Evolutionary conservation across 2,888 invertebrate genomes (phyloP).

Genomic region (Tenthredo notha): DNA sequence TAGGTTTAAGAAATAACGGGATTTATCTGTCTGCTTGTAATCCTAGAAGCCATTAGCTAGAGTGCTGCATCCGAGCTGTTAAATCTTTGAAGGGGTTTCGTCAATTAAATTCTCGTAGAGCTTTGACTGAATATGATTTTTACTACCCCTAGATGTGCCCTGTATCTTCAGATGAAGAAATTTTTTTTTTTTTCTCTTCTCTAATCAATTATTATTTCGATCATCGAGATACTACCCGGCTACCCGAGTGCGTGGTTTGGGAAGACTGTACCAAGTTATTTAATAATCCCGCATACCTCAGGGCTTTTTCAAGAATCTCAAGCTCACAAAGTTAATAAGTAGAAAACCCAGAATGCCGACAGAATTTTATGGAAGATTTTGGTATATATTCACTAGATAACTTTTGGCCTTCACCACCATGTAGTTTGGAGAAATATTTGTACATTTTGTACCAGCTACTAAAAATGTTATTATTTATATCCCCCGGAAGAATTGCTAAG

Average conservation of each 20-base stretch:
- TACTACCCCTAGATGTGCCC: not conserved
- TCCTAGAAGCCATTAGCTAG: constrained; percentile 47
- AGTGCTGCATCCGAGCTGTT: constrained; percentile 35
- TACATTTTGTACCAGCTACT: not conserved
- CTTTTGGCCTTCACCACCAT: not conserved
- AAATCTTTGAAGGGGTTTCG: constrained; percentile 25
- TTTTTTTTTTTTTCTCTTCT: not conserved
- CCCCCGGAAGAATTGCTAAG: not conserved
- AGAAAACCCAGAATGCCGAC: not conserved
- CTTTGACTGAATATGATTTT: constrained; percentile 1
- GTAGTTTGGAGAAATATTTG: not conserved
- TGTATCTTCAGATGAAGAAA: not conserved
- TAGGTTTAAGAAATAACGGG: constrained; percentile 40
- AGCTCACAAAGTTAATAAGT: constrained; percentile 47
- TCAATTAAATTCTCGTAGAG: constrained; percentile 32
- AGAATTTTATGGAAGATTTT: not conserved
- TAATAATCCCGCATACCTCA: constrained; percentile 43
- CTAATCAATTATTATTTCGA: constrained; percentile 9
- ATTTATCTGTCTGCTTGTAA: constrained; percentile 44
- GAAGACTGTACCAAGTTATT: constrained; percentile 41
- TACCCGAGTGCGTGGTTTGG: constrained; percentile 15
- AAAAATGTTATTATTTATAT: not conserved
- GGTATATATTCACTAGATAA: constrained; percentile 12
- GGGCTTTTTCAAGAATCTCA: constrained; percentile 40
- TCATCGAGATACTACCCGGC: constrained; percentile 20